These are phyloP conservation scores for Calvadosia cruxmelitensis DNA, from an alignment of 30 jellyfish, hydroid and myxozoan species.

Conservation along the genomic window DNA sequence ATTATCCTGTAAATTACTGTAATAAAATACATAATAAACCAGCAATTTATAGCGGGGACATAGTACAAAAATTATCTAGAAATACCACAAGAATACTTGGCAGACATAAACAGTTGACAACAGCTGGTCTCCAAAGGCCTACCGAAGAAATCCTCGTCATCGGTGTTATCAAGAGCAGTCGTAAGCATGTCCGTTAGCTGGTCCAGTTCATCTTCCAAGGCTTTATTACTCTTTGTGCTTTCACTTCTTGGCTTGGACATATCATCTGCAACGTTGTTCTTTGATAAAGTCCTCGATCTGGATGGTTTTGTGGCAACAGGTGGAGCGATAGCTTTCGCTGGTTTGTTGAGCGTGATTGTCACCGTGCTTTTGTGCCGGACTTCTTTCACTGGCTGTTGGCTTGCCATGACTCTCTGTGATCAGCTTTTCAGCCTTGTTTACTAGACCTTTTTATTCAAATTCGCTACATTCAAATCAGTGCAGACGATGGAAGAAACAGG, in stretches of 20 bases:
- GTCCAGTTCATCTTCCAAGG: slow-evolving; percentile 87
- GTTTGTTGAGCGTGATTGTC: neutral
- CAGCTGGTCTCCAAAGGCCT: no score
- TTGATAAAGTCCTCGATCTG: slow-evolving; percentile 24
- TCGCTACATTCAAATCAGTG: no score
- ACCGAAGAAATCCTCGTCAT: slow-evolving; percentile 87
- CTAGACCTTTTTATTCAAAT: no score
- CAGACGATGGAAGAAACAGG: no score
- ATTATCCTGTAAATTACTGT: neutral
- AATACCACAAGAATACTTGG: no score
- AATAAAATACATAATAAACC: no score
- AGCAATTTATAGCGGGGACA: no score
- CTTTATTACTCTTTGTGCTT: slow-evolving; percentile 9
- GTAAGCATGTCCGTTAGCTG: slow-evolving; percentile 69
- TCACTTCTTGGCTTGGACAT: slow-evolving; percentile 18
- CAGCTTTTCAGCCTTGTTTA: neutral
- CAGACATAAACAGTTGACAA: no score
- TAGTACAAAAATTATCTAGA: no score
- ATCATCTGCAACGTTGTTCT: slow-evolving; percentile 50
- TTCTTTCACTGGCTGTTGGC: neutral
- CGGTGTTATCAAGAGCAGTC: slow-evolving; percentile 56
- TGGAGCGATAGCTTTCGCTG: slow-evolving; percentile 64
- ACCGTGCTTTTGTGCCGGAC: slow-evolving; percentile 2
- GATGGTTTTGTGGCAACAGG: slow-evolving; percentile 91
- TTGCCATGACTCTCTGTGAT: neutral